Evolutionary conservation across 2,113 vertebrate genomes (phyloP).

Genomic region (Deroptyus accipitrinus): DNA sequence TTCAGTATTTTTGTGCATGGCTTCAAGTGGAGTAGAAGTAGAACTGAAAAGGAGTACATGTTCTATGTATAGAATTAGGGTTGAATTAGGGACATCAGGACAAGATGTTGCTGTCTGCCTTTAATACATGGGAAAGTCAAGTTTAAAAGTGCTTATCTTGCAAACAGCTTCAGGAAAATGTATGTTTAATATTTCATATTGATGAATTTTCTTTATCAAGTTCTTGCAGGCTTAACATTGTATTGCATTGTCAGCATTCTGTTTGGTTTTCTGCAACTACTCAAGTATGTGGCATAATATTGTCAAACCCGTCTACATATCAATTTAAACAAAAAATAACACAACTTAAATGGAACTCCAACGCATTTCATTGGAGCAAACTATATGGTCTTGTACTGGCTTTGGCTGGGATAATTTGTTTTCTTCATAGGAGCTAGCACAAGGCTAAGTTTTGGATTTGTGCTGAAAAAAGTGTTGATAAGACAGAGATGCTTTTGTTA

Average conservation of each 20-base stretch:
- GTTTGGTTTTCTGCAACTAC: background rate
- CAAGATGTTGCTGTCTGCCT: background rate
- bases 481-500: background rate
- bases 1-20: background rate
- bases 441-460: background rate
- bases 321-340: background rate
- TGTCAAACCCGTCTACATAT: fast-evolving
- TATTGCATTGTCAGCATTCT: background rate
- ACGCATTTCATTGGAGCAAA: background rate
- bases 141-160: background rate
- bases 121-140: background rate
- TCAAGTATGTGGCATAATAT: background rate
- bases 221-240: background rate
- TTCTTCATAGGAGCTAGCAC: background rate
- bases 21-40: background rate
- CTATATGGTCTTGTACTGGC: background rate
- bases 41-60: background rate
- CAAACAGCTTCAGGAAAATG: background rate
- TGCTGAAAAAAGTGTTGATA: background rate
- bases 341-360: background rate
- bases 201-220: background rate
- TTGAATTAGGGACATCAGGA: background rate
- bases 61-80: background rate
- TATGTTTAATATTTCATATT: background rate
- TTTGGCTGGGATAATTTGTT: background rate